phyloP scores from a whole-genome alignment of 37 sponge, comb jelly and placozoan species.

The Beroe ovata region DNA sequence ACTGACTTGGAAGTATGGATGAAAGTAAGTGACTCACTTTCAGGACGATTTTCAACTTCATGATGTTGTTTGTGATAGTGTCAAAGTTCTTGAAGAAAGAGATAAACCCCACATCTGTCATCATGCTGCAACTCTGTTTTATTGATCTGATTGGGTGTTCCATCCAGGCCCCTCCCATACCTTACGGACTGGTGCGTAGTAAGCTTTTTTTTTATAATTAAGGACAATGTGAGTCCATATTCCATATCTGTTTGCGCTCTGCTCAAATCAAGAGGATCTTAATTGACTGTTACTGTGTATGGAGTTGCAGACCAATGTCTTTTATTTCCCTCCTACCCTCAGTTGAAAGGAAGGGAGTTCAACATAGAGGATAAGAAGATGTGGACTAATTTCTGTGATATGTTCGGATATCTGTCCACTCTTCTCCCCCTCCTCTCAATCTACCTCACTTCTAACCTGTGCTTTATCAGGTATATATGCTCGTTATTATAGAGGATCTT shows the following conservation, averaged over 20 bases:
- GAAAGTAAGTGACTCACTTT: too few species aligned
- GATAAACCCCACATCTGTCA: conserved; percentile 56
- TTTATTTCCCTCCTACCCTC: too few species aligned
- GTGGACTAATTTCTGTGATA: not conserved
- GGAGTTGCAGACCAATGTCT: too few species aligned
- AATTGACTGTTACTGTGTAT: too few species aligned
- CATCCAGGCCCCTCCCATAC: conserved; percentile 37
- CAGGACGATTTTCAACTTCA: conserved; percentile 45
- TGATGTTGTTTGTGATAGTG: conserved; percentile 41
- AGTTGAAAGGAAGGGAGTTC: conserved; percentile 37
- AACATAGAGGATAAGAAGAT: not conserved
- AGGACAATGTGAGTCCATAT: too few species aligned
- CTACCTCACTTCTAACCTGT: conserved; percentile 38
- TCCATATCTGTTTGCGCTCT: too few species aligned
- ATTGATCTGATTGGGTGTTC: conserved; percentile 44
- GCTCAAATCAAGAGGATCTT: too few species aligned
- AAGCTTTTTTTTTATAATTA: too few species aligned
- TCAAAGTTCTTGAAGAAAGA: conserved; percentile 4
- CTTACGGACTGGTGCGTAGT: conserved; percentile 34
- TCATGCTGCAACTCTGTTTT: conserved; percentile 40
- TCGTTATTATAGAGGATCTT: too few species aligned
- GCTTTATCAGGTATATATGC: conserved; percentile 46
- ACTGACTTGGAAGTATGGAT: too few species aligned
- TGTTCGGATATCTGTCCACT: conserved; percentile 39
- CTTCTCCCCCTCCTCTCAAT: conserved; percentile 62